Evolutionary conservation across 2,888 invertebrate species (phyloP).

Genomic region (Caenorhabditis zanzibari): DNA sequence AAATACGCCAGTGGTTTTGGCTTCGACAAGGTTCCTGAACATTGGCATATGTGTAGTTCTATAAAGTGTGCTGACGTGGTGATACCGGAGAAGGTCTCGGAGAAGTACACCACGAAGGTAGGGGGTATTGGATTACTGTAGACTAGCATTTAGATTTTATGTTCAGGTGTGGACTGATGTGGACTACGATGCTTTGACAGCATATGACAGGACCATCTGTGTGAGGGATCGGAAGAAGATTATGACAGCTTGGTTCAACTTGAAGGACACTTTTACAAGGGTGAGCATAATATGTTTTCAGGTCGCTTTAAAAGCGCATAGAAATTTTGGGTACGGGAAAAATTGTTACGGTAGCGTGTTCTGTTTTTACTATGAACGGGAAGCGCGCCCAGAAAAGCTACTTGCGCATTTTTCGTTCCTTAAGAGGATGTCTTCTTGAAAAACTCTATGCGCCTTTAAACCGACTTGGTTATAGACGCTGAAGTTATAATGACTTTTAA

Average conservation of each 20-base stretch:
- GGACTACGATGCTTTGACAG: constrained; percentile 42
- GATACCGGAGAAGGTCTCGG: constrained; percentile 50
- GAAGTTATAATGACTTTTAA: no score
- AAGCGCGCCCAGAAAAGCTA: no score
- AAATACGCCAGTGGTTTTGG: constrained; percentile 62
- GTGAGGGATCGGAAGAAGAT: constrained; percentile 54
- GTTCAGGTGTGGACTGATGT: constrained; percentile 57
- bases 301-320: no score
- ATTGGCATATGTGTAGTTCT: constrained; percentile 52
- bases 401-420: no score
- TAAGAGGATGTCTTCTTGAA: no score
- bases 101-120: constrained; percentile 41
- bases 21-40: constrained; percentile 54
- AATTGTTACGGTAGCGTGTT: no score
- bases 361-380: no score
- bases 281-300: no score
- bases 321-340: not conserved
- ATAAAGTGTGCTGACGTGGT: constrained; percentile 40
- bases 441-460: no score
- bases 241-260: constrained; percentile 55
- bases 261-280: constrained; percentile 56
- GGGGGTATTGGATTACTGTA: not conserved
- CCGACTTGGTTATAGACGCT: no score
- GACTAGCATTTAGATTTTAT: not conserved
- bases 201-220: constrained; percentile 65